Percentiles rank a stretch among this genome's conserved stretches.
These are phyloP conservation scores for Empidonax alnorum DNA, from an alignment of 2,113 vertebrate species.

Conservation along the genomic window DNA sequence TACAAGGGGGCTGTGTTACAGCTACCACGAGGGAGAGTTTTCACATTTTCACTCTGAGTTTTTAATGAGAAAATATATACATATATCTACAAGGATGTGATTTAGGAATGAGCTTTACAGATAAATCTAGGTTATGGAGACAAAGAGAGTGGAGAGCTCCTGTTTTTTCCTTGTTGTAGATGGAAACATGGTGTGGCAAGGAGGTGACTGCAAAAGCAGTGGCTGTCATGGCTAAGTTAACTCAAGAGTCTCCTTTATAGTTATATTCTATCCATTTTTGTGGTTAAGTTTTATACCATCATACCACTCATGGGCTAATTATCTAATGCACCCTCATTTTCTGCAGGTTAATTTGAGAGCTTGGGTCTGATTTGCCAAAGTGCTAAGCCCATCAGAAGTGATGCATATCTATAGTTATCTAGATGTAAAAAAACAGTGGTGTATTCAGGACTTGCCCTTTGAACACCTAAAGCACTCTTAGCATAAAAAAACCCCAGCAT, in stretches of 20 bases:
- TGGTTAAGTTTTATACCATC: neutral
- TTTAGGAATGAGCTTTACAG: neutral
- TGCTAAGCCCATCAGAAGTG: neutral
- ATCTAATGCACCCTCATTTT: neutral
- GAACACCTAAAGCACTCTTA: neutral
- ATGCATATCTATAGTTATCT: neutral
- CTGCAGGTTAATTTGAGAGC: neutral
- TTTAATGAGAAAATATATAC: neutral
- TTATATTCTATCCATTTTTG: neutral
- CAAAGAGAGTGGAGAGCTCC: neutral
- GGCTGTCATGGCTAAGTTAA: neutral
- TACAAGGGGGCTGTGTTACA: neutral
- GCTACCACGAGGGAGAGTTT: neutral
- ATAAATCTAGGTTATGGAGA: neutral
- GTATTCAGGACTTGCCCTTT: neutral
- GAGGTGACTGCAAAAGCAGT: neutral
- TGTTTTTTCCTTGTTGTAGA: neutral
- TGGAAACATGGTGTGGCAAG: neutral
- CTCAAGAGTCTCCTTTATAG: neutral
- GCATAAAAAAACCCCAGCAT: rapidly evolving
- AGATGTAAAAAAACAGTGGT: neutral
- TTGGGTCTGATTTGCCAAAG: neutral
- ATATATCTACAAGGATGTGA: neutral
- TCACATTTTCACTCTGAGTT: neutral
- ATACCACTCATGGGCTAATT: neutral